Base-by-base conservation (phyloP, 2,888 invertebrate species). In the Pollenia griseotomentosa region DNA sequence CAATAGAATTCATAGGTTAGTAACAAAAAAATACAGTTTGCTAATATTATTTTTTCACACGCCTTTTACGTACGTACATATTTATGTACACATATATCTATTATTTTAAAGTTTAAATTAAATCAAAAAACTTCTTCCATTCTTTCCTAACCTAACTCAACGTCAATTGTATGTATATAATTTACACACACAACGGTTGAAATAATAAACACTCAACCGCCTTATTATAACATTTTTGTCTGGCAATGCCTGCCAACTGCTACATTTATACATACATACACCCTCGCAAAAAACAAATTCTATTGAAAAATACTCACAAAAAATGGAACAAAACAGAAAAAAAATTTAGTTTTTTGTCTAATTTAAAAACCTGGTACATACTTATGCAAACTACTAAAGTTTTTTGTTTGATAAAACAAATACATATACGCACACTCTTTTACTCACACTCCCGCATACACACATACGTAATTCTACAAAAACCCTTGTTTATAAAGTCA, bases 141-240 rank as follows among this genome's bases (percentile, higher is more conserved):
- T 61, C n/a, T 66, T 63, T 74, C 53, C 82, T 82, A 86, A 86
- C 78, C 74, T 79, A 79, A 83, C 78, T 66, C 82, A 86, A 82
- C 66, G 57, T 74, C 55, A 63, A 61, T 57, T 68, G 48, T 14
- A 23, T 23, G 23, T 23, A 23, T 23, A 59, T 73, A 78, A 66
- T 66, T 46, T n/a, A 44, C 9, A 42, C 44, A 66, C 40, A 46
- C 46, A 66, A 51, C 33, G 42, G 14, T 53, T 23, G 11, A 61
- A 59, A 61, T 44, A 16, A 42, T 44, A 44, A 19, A 23, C 11
- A 42, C 14, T 1, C 33, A 1, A 70, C 12, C 11, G 8, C 44
- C 12, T 2, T 10, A 4, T 46, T 7, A 48, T 9, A 46, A 33
- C 16, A 51, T 48, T 53, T 63, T 70, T 63, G 8, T 19, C 59